Evolutionary conservation across 2,888 invertebrate genomes (phyloP).

Genomic region (Drosophila affinis): DNA sequence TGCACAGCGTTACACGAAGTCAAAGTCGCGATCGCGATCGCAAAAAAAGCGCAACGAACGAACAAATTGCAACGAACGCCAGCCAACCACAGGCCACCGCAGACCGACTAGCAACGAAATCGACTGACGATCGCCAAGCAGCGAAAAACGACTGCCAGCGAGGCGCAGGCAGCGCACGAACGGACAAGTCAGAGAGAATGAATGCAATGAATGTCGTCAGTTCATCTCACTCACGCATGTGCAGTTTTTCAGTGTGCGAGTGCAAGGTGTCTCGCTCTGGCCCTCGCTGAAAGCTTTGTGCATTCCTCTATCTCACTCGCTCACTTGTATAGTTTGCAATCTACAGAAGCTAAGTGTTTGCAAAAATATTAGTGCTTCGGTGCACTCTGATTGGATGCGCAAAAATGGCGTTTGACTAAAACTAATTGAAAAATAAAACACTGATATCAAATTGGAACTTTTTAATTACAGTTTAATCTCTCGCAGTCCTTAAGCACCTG

Average conservation of each 20-base stretch:
- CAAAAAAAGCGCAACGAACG: slow-evolving; percentile 34
- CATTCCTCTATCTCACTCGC: neutral
- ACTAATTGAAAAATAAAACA: neutral
- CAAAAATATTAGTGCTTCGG: slow-evolving; percentile 27
- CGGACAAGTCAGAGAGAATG: neutral
- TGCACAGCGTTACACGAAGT: slow-evolving; percentile 62
- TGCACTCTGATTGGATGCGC: slow-evolving; percentile 66
- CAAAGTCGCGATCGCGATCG: slow-evolving; percentile 20
- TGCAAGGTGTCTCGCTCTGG: neutral
- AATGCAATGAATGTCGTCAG: neutral
- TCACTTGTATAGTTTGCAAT: neutral
- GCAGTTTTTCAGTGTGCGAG: neutral
- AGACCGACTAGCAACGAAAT: slow-evolving; percentile 1
- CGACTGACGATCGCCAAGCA: slow-evolving; percentile 1
- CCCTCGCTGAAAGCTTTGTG: neutral
- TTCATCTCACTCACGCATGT: neutral
- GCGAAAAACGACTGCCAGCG: slow-evolving; percentile 5
- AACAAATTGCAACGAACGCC: slow-evolving; percentile 56
- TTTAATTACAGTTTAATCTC: slow-evolving; percentile 1
- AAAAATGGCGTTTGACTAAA: slow-evolving; percentile 57
- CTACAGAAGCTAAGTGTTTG: neutral
- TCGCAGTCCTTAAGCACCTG: slow-evolving; percentile 16
- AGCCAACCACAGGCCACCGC: slow-evolving; percentile 12
- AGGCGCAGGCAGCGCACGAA: slow-evolving; percentile 16
- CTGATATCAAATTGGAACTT: neutral